Evolutionary conservation across 2,797 vertebrate genomes (phyloP).

Genomic region (Alauda arvensis): DNA sequence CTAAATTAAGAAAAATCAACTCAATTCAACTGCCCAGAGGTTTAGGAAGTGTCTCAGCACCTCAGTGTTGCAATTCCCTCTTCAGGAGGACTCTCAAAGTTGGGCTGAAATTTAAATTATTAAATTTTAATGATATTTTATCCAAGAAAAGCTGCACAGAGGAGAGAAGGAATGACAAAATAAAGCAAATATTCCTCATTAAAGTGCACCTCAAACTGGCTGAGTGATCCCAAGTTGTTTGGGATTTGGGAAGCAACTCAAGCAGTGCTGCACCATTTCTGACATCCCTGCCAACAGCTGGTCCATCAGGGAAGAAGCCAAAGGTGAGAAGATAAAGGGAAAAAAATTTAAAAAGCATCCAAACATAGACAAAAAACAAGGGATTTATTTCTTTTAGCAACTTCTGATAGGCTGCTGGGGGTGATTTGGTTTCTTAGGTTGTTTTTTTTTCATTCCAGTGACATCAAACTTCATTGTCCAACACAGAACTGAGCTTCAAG

Average conservation of each 20-base stretch:
- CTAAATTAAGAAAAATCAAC: not conserved
- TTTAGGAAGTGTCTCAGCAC: not conserved
- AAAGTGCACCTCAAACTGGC: not conserved
- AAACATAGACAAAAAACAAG: not conserved
- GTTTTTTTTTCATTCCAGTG: not conserved
- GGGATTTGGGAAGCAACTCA: not conserved
- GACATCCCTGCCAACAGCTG: not conserved
- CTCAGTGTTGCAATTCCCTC: not conserved
- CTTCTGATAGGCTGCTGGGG: not conserved
- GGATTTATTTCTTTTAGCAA: not conserved
- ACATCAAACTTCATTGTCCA: not conserved
- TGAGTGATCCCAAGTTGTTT: not conserved
- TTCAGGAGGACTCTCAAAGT: not conserved
- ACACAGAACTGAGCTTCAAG: not conserved
- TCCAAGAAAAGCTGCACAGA: not conserved
- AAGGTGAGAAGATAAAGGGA: not conserved
- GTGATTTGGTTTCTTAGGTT: not conserved
- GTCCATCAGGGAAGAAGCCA: not conserved
- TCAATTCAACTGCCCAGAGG: not conserved
- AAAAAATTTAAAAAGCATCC: not conserved
- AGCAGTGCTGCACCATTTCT: not conserved
- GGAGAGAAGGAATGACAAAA: not conserved
- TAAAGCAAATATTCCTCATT: not conserved
- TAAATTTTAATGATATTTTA: not conserved
- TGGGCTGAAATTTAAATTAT: not conserved